Evolutionary conservation across 2,113 vertebrate species (phyloP), one percentile per base, ranked within the genome.

Genomic region (Nothocercus julius): DNA sequence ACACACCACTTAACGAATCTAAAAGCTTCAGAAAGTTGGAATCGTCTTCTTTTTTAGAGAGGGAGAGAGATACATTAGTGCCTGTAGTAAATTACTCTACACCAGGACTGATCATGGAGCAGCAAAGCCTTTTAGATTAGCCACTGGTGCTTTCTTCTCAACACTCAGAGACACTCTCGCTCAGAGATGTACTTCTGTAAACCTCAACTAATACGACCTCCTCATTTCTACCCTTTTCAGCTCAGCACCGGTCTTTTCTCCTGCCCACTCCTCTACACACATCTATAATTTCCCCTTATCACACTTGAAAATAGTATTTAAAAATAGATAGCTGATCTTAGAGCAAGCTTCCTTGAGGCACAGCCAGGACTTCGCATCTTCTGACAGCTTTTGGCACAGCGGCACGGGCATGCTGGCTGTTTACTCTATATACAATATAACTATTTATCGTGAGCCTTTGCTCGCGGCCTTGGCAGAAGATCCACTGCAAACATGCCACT

Each of bases 321-420:
- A 88, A 61, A 67, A 47, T 25, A 68, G 2, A 11, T 47, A 54
- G 54, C 36, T 68, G 30, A 93, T 69, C 13, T 79, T 44, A 82
- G 38, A 79, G 84, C 34, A 91, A 87, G 72, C 63, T 85, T 91
- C 68, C 19, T n/a, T 87, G 67, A 85, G 40, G 80, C 82, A 90
- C 63, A 87, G 75, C 82, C 79, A 90, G 79, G 5, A 5, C 63
- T 69, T 38, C 47, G 82, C 79, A 87, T 62, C 63, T 82, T 53
- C 67, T 85, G 87, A 94, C 90, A 95, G 72, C 30, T 69, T 87
- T 59, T 90, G 92, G 92, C 79, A 89, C 89, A 67, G 24, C 27
- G 49, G 18, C 6, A 76, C 2, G 11, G 40, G 11, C 74, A 95
- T 69, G 47, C 75, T 77, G 70, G 67, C 21, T 66, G 64, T 87